Evolutionary conservation across 2,888 invertebrate genomes (phyloP).

Genomic region (Andrena chrysosceles): DNA sequence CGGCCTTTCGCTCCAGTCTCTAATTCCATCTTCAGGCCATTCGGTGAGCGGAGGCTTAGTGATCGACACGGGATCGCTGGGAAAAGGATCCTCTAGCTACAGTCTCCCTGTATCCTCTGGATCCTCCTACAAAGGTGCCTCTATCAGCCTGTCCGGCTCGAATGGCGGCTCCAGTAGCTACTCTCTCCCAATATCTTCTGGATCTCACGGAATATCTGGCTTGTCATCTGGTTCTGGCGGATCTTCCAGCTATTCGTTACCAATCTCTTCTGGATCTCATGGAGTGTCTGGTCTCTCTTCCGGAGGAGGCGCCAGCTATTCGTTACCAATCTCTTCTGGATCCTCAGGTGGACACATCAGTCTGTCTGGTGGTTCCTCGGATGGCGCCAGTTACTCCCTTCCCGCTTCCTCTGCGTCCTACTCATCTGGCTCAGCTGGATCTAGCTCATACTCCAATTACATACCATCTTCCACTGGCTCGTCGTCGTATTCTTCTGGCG

Average conservation of each 20-base stretch:
- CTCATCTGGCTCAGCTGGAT: constrained; percentile 47
- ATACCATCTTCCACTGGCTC: constrained; percentile 73
- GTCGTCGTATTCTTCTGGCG: constrained; percentile 70
- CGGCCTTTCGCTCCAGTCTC: constrained; percentile 55
- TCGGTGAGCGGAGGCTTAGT: constrained; percentile 72
- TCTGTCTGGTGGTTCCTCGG: constrained; percentile 74
- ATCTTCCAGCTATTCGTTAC: constrained; percentile 39
- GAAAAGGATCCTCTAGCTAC: constrained; percentile 66
- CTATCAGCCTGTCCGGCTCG: constrained; percentile 45
- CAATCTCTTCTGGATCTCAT: constrained; percentile 65
- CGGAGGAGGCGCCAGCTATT: constrained; percentile 54
- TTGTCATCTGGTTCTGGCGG: constrained; percentile 22
- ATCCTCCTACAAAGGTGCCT: constrained; percentile 53
- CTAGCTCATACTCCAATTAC: constrained; percentile 68
- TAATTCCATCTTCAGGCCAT: constrained; percentile 68
- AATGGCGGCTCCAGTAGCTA: constrained; percentile 34
- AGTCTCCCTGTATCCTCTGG: constrained; percentile 66
- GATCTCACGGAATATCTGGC: constrained; percentile 64
- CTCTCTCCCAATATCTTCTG: constrained; percentile 54
- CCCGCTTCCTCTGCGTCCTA: constrained; percentile 69
- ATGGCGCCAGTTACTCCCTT: constrained; percentile 76
- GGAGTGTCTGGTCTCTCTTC: constrained; percentile 59
- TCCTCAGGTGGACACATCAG: constrained; percentile 65
- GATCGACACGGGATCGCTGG: constrained; percentile 61
- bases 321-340: constrained; percentile 61